These are phyloP conservation scores for Drosophila serrata DNA, from an alignment of 1,140 invertebrate genomes.

Conservation along the genomic window DNA sequence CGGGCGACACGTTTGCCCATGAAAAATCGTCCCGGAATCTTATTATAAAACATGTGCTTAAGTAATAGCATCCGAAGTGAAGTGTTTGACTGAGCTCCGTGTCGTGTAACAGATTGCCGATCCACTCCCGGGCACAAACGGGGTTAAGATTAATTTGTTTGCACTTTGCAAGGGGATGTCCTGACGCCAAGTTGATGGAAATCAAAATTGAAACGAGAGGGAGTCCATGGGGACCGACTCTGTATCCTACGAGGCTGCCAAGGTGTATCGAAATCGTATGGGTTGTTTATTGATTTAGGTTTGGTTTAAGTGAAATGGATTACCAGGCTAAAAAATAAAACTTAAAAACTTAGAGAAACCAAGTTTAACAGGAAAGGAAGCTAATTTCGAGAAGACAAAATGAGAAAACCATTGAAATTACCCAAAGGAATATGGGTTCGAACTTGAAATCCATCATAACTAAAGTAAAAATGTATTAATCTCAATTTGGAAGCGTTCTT, in stretches of 20 bases:
- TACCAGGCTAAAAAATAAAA: not conserved
- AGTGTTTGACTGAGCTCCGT: conserved; percentile 46
- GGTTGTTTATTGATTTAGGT: conserved; percentile 2
- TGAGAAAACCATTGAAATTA: too few relatives aligned
- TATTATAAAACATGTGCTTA: conserved; percentile 65
- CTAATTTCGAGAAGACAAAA: too few relatives aligned
- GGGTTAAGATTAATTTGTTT: conserved; percentile 59
- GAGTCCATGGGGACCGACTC: not conserved
- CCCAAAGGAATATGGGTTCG: too few relatives aligned
- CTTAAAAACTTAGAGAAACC: not conserved
- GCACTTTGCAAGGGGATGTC: conserved; percentile 41
- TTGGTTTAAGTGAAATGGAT: not conserved
- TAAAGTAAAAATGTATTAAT: too few relatives aligned
- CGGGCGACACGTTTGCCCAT: conserved; percentile 57
- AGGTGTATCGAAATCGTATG: conserved; percentile 1
- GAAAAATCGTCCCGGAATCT: conserved; percentile 56
- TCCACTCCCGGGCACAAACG: conserved; percentile 33
- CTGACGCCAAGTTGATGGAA: conserved; percentile 24
- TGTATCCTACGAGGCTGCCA: not conserved
- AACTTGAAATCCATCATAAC: too few relatives aligned
- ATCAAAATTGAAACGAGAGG: conserved; percentile 25
- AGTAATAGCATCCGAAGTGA: conserved; percentile 55
- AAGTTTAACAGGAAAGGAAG: not conserved
- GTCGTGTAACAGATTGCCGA: conserved; percentile 59
- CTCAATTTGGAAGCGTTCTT: too few relatives aligned